Percentiles rank a stretch among this genome's conserved stretches.
phyloP scores from a whole-genome alignment of 2,113 vertebrate genomes.

The Terrapene triunguis region DNA sequence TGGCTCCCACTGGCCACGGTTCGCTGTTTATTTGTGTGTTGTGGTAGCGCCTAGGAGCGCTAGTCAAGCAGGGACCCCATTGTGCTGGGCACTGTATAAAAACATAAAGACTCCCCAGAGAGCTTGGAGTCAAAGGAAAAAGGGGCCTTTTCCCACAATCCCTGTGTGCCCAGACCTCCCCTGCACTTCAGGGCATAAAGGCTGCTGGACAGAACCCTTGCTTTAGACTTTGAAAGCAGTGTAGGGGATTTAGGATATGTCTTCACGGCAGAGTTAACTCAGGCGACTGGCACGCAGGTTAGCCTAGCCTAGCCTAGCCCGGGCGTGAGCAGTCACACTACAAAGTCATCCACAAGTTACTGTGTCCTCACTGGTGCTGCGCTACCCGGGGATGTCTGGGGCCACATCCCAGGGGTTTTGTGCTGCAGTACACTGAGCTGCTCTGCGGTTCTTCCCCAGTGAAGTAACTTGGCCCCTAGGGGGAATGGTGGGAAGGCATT shows the following conservation, averaged over 20 bases:
- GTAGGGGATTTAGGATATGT: not conserved
- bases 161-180: too few relatives aligned
- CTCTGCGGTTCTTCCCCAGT: not conserved
- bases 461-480: not conserved
- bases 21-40: too few relatives aligned
- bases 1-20: too few relatives aligned
- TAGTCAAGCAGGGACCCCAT: too few relatives aligned
- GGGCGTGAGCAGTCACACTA: not conserved
- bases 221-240: not conserved
- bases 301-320: not conserved
- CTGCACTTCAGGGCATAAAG: too few relatives aligned
- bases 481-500: not conserved
- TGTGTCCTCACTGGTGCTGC: not conserved
- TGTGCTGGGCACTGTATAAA: too few relatives aligned
- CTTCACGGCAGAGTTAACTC: not conserved
- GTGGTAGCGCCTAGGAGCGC: too few relatives aligned
- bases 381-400: not conserved
- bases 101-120: too few relatives aligned
- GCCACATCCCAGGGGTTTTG: not conserved
- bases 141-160: too few relatives aligned
- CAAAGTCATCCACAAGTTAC: not conserved
- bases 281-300: fast-evolving
- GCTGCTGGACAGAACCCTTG: too few relatives aligned
- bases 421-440: not conserved
- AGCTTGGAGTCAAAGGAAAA: too few relatives aligned